phyloP scores from a whole-genome alignment of 92 coral and sea anemone genomes.

The Zoanthus solanderi region DNA sequence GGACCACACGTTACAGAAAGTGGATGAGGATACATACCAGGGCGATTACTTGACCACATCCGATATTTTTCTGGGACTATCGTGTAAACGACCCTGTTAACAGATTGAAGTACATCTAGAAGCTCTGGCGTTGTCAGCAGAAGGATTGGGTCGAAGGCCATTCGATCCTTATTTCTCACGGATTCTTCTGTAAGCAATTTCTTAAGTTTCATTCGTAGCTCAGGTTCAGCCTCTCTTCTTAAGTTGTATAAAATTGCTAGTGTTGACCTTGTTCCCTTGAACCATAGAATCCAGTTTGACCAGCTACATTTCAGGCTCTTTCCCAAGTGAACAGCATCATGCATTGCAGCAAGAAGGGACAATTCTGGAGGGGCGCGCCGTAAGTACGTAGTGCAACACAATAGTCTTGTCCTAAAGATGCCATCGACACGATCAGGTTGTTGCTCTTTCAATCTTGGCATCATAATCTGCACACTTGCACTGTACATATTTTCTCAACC shows the following conservation, averaged over 20 bases:
- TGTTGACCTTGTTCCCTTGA: slow-evolving; percentile 24
- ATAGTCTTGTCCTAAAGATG: neutral
- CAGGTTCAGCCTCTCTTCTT: slow-evolving; percentile 4
- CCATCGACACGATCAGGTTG: slow-evolving; percentile 27
- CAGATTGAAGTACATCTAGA: neutral
- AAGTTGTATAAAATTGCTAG: slow-evolving; percentile 24
- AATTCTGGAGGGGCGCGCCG: slow-evolving; percentile 29
- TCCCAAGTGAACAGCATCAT: slow-evolving; percentile 31
- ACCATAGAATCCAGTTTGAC: slow-evolving; percentile 39
- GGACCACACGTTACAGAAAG: slow-evolving; percentile 9
- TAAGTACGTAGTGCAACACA: neutral
- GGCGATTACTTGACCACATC: neutral
- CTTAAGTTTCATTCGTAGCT: slow-evolving; percentile 15
- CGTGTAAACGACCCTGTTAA: neutral
- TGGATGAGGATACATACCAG: neutral
- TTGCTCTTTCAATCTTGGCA: no score
- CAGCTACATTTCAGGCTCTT: slow-evolving; percentile 48
- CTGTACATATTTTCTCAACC: no score
- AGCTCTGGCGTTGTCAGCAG: slow-evolving; percentile 29
- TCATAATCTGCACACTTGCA: no score
- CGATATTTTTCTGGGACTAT: slow-evolving; percentile 16
- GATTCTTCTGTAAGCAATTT: slow-evolving; percentile 4
- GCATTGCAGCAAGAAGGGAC: slow-evolving; percentile 12
- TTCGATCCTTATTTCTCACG: slow-evolving; percentile 48
- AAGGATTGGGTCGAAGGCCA: slow-evolving; percentile 15